Percentiles rank a stretch among this genome's conserved stretches.
Conservation (phyloP, 2,888 invertebrate genomes). For the Tetragonisca angustula region DNA sequence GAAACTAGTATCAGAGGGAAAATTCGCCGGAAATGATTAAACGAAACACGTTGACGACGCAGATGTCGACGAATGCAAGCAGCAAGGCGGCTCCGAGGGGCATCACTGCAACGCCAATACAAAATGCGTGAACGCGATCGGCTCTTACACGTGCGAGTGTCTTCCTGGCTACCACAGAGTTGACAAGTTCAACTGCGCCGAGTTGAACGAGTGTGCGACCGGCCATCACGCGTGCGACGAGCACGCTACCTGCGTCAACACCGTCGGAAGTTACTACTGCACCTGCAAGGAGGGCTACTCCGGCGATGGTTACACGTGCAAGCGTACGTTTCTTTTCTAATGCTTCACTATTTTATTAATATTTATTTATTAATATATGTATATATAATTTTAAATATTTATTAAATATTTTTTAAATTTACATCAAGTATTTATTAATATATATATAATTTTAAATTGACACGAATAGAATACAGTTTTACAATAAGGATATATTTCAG, state of each 20-base stretch:
- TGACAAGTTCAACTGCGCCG: slow-evolving; percentile 92
- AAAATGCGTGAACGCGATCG: slow-evolving; percentile 92
- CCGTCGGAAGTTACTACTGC: slow-evolving; percentile 92
- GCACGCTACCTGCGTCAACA: slow-evolving; percentile 92
- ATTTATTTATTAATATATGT: no score
- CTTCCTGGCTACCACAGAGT: slow-evolving; percentile 90
- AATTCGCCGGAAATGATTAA: not conserved
- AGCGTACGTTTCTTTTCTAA: slow-evolving; percentile 84
- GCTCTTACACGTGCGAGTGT: slow-evolving; percentile 94
- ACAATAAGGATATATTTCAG: no score
- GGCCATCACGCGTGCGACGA: slow-evolving; percentile 90
- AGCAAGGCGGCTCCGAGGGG: slow-evolving; percentile 90
- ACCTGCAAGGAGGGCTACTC: slow-evolving; percentile 89
- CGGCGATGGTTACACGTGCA: slow-evolving; percentile 92
- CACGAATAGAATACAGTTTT: no score
- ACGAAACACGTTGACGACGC: slow-evolving; percentile 12
- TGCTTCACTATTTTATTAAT: no score
- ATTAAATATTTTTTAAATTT: no score
- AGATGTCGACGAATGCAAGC: slow-evolving; percentile 95
- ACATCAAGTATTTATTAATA: no score
- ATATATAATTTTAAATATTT: no score
- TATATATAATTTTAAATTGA: no score
- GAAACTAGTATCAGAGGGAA: not conserved
- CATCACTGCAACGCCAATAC: slow-evolving; percentile 95
- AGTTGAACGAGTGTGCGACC: slow-evolving; percentile 91